Evolutionary conservation across 2,888 invertebrate genomes (phyloP).

Genomic region (Axea sp.): DNA sequence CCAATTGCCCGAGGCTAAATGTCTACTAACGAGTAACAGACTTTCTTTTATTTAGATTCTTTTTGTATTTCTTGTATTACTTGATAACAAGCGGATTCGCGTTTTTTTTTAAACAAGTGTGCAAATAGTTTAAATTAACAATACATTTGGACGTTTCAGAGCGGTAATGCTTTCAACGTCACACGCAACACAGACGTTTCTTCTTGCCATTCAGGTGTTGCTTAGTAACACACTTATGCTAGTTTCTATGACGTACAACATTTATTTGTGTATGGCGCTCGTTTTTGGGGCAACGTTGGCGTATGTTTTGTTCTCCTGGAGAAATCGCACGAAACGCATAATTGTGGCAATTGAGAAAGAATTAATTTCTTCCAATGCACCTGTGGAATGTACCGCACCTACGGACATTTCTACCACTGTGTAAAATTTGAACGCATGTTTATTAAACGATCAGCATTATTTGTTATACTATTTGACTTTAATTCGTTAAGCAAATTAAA

Average conservation of each 20-base stretch:
- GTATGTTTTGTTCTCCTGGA: constrained; percentile 77
- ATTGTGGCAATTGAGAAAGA: constrained; percentile 3
- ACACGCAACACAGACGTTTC: constrained; percentile 71
- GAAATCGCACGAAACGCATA: constrained; percentile 17
- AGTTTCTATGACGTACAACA: constrained; percentile 84
- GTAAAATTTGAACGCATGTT: no score
- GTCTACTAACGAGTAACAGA: constrained; percentile 1
- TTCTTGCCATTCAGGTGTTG: constrained; percentile 78
- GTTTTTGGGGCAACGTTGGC: constrained; percentile 81
- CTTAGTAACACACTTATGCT: constrained; percentile 83
- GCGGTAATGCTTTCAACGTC: constrained; percentile 72
- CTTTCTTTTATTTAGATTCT: no score
- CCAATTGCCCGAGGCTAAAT: constrained; percentile 28
- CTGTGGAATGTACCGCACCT: no score
- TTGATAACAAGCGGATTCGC: no score
- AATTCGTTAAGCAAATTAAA: no score
- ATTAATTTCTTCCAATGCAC: no score
- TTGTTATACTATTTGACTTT: no score
- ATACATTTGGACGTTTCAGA: constrained; percentile 57
- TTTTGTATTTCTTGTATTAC: no score
- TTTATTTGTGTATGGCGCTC: constrained; percentile 82
- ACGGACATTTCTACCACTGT: no score
- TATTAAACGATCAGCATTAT: no score
- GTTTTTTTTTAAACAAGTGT: no score
- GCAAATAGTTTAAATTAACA: neutral